Percentiles rank a stretch among this genome's conserved stretches.
Conservation (phyloP, 2,113 vertebrate genomes). For the Parotia lawesii region DNA sequence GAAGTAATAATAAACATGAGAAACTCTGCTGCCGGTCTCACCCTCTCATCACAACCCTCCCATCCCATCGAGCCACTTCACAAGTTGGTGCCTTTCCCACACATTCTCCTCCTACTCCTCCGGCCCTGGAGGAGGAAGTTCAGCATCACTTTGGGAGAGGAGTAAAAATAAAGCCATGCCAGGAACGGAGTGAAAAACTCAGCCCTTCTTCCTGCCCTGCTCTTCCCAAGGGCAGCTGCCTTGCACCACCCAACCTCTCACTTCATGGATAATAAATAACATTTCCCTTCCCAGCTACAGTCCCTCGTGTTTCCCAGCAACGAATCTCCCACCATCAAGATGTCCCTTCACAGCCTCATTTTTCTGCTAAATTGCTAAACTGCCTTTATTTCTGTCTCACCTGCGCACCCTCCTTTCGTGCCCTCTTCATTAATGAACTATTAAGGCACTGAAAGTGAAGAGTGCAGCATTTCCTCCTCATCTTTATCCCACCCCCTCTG, state of each 20-base stretch:
- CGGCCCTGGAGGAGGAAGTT: neutral
- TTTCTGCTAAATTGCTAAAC: neutral
- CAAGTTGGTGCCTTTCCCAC: neutral
- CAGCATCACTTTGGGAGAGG: neutral
- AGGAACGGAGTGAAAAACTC: neutral
- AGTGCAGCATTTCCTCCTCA: neutral
- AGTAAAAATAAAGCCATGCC: neutral
- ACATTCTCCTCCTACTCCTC: conserved; percentile 5
- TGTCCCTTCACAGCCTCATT: neutral
- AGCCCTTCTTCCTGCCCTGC: neutral
- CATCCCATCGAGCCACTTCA: neutral
- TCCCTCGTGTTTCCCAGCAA: neutral
- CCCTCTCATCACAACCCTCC: neutral
- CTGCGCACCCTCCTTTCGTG: neutral
- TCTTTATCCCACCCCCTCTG: neutral
- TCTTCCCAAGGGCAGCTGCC: neutral
- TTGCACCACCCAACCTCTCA: neutral
- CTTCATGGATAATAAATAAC: neutral
- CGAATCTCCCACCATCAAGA: neutral
- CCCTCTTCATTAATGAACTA: neutral
- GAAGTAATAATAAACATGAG: neutral
- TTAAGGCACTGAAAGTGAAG: neutral
- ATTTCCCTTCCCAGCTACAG: neutral
- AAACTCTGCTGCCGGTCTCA: neutral
- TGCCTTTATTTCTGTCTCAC: neutral